Evolutionary conservation across 2,113 vertebrate species (phyloP), one percentile per base, ranked within the genome.

Genomic region (Dunckerocampus dactyliophorus): DNA sequence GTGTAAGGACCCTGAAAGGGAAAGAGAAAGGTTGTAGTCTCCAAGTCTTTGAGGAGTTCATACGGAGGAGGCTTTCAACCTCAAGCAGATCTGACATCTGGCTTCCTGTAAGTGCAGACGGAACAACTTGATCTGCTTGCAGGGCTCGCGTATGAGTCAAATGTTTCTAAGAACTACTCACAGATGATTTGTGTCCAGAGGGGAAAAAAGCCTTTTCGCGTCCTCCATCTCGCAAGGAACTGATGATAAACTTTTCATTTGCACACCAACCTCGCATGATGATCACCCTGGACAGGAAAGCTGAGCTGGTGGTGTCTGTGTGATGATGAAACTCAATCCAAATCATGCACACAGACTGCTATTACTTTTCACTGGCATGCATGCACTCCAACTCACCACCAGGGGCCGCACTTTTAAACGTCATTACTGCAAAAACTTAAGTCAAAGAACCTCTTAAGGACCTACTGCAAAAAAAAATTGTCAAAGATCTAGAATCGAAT

Each of bases 121-220:
- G 22, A 52, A 74, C 21, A 65, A 28, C 47, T 20, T 12, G 31
- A 67, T 59, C 53, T 47, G 34, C 69, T 47, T 34, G 9, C 34
- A 52, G 12, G 39, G 17, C 9, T 8, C 12, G 52, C 13, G 24
- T 34, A n/a, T 10, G 28, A 50, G 24, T 56, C 50, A 10, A 39
- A 39, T 11, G 8, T 39, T 39, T 39, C 37, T 10, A 11, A 39
- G 37, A 39, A 39, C 10, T 11, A 39, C 37, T 39, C 37, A 39
- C 9, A 39, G 37, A 39, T 39, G 37, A 39, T 39, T 39, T 11
- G 9, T 11, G 37, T 39, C 37, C 11, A 6, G 37, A 11, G 37
- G 10, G 37, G 9, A 39, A 39, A 11, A 39, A 39, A 11, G 37
- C 37, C 37, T 39, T 39, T 39, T 39, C 4, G 6, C 6, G 34